Evolutionary conservation across 2,797 vertebrate genomes (phyloP).

Genomic region (Peromyscus melanophrys): DNA sequence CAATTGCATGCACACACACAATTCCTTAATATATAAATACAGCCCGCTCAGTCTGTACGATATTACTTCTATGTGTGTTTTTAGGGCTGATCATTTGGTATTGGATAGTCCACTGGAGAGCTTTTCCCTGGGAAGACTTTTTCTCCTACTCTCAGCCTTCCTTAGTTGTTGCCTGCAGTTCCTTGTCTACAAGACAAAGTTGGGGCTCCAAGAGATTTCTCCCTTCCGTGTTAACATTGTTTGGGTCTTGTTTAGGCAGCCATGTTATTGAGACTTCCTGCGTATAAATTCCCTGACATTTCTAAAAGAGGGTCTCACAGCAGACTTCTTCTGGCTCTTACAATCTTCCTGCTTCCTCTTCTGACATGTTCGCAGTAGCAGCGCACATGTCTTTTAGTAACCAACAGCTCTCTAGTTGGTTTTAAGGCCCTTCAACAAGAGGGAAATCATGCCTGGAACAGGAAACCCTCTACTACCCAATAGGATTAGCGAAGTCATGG

Average conservation of each 20-base stretch:
- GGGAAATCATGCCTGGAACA: too few relatives aligned
- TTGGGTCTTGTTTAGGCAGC: not conserved
- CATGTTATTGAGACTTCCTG: not conserved
- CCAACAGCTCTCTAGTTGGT: not conserved
- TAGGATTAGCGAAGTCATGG: not conserved
- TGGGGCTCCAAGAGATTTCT: not conserved
- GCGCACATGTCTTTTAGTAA: not conserved
- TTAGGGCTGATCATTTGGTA: not conserved
- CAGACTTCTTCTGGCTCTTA: not conserved
- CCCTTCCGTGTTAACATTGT: not conserved
- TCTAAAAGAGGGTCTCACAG: not conserved
- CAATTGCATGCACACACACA: not conserved
- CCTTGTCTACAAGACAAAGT: not conserved
- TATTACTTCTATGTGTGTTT: not conserved
- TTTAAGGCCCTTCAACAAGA: too few relatives aligned
- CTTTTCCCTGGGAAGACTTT: not conserved
- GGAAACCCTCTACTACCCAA: not conserved
- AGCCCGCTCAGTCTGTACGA: too few relatives aligned
- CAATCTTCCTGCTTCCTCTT: not conserved
- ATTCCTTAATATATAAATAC: not conserved
- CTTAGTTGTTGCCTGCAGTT: not conserved
- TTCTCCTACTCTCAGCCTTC: not conserved
- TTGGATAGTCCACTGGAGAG: not conserved
- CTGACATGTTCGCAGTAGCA: not conserved
- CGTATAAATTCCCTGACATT: not conserved